These are phyloP conservation scores for Menura novaehollandiae DNA, from an alignment of 2,113 vertebrate genomes.

Conservation along the genomic window DNA sequence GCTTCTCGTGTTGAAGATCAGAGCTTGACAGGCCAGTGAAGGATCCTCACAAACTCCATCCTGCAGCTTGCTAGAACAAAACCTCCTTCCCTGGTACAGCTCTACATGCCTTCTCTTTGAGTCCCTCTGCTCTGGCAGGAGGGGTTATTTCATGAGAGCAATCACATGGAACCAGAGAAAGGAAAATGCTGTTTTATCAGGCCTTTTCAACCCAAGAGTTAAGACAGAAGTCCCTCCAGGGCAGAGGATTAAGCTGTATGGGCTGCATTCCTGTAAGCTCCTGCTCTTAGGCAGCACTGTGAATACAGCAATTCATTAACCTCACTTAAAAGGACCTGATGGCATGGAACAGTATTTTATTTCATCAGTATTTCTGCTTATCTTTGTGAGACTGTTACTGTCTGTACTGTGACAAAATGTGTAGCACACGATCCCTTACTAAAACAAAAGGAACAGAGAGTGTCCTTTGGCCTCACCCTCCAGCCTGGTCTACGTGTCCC, in stretches of 20 bases:
- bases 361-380: background rate
- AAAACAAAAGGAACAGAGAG: background rate
- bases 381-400: background rate
- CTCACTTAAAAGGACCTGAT: background rate
- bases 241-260: background rate
- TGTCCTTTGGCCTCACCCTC: background rate
- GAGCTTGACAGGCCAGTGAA: background rate
- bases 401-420: background rate
- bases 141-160: background rate
- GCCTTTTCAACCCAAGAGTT: background rate
- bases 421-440: fast-evolving
- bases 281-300: background rate
- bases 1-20: background rate
- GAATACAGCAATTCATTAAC: background rate
- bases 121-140: background rate
- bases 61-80: background rate
- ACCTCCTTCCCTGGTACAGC: background rate
- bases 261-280: background rate
- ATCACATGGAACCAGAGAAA: background rate
- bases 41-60: background rate
- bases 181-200: background rate
- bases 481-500: background rate
- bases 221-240: background rate
- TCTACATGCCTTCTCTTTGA: background rate
- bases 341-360: background rate